These are phyloP conservation scores for Ptychobarbus kaznakovi DNA, from an alignment of 2,797 vertebrate species.

Conservation along the genomic window DNA sequence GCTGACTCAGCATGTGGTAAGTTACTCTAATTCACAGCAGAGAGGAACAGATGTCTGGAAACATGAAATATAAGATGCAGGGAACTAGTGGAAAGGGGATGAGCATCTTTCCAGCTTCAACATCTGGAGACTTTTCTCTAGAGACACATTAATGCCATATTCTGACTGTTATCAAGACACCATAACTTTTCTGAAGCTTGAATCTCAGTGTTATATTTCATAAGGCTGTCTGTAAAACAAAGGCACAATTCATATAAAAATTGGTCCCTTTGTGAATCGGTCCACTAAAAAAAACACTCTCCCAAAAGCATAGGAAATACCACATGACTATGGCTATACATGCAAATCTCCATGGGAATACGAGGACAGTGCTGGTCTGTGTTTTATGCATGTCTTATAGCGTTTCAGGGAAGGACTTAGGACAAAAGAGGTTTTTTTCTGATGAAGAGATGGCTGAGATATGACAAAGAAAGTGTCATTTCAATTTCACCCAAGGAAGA, in stretches of 20 bases:
- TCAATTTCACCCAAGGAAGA: constrained; percentile 35
- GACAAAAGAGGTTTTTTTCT: constrained; percentile 9
- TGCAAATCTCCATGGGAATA: constrained; percentile 29
- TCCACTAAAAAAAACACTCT: constrained; percentile 2
- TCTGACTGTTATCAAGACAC: constrained; percentile 43
- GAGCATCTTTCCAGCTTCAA: constrained; percentile 27
- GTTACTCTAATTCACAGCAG: constrained; percentile 14
- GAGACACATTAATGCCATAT: constrained; percentile 39
- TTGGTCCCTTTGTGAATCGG: constrained; percentile 7
- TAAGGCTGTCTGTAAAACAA: constrained; percentile 23
- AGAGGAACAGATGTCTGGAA: constrained; percentile 26
- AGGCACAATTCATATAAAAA: constrained; percentile 9
- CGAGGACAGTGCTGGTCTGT: constrained; percentile 18
- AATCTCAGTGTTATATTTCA: constrained; percentile 34
- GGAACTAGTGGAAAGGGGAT: constrained; percentile 21
- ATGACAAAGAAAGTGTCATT: constrained; percentile 20
- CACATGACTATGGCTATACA: constrained; percentile 11
- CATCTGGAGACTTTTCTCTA: constrained; percentile 44
- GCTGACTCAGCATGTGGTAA: constrained; percentile 52
- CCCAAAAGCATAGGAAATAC: background rate
- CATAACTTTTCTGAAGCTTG: constrained; percentile 8
- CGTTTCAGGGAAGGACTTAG: constrained; percentile 2
- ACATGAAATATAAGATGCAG: constrained; percentile 29
- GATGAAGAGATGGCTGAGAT: constrained; percentile 16
- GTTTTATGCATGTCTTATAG: constrained; percentile 31